Evolutionary conservation across 2,888 invertebrate species (phyloP), one percentile per base, ranked within the genome.

Genomic region (Bombyx huttoni): DNA sequence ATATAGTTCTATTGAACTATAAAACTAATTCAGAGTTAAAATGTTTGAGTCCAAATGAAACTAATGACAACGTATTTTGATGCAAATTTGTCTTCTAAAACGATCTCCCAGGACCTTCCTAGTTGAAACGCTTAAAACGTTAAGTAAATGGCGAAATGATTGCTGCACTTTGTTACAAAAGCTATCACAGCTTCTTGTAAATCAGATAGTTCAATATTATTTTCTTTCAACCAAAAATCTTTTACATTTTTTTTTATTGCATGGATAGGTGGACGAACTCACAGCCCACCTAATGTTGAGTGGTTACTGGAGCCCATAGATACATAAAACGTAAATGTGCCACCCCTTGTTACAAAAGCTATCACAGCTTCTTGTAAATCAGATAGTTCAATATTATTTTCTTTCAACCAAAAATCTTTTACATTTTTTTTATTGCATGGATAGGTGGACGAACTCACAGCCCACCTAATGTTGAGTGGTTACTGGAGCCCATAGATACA

Each of bases 131-230:
- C 75, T 72, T 70, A 58, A 59, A 64, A 62, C 61, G 58, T 64
- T 54, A 51, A 58, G 53, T 65, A 82, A 84, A 84, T 79, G 75
- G 68, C 55, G 60, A 63, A 76, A 83, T 83, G 78, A 83, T 83
- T 77, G 72, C 70, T 59, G 75, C 78, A 81, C 75, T 71, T 65
- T 59, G 51, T 49, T 50, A 50, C 73, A 58, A 54, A 66, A 61
- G 62, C 59, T 40, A 12, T 40, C 40, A 40, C 40, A 40, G 40
- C 12, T 10, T 40, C 0, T 8, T 40, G 40, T 40, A 40, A 40
- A 40, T 40, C 40, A 40, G 40, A 64, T 58, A 65, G 45, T 49
- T 51, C 6, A 50, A 45, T 40, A 45, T 7, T 24, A 24, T 45
- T 14, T 24, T 24, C 24, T 24, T 24, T 24, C 24, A 24, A 3